Base-by-base conservation (phyloP, 2,113 vertebrate genomes). In the Zingel zingel region DNA sequence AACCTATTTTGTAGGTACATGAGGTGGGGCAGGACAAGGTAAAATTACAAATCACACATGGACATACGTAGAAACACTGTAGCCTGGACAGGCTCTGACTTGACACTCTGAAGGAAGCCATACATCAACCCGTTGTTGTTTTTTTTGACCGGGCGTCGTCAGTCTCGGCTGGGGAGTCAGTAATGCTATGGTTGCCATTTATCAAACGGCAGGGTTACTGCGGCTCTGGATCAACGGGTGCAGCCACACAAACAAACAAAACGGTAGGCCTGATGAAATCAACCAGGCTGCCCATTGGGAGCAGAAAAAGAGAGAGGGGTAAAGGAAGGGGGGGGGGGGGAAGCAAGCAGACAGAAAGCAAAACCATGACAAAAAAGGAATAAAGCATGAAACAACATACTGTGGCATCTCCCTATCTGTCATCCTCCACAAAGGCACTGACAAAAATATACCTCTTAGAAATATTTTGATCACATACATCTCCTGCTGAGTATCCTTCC, bases 181-280 rank as follows among this genome's bases (percentile, higher is more conserved):
- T 90, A 90, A 90, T 79, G 85, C 83, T 83, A 74, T 25, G 63
- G 85, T 86, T 82, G 89, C 91, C 91, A 94, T 94, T 94, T 90
- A 92, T 94, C 91, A 95, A 93, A 93, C 77, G 74, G 79, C 91
- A 87, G 89, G 87, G 89, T 87, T 90, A 89, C 88, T 82, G 86
- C 77, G 18, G 85, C 78, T 89, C 81, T 45, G 69, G 85, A 88
- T 94, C 87, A 72, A 83, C 69, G 76, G 84, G 82, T 81, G 84
- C 85, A 85, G 75, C 71, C 57, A 48, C 88, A 93, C 90, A 93
- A 92, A 91, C 77, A 89, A 85, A 91, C 66, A 82, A 79, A 90
- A 84, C 54, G 11, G 84, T 21, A 79, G 65, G 50, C 74, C 72
- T 88, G 80, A 87, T 86, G 79, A 92, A 86, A 84, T 90, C 83